A percentile compares a stretch with the other conserved stretches of the same genome.
Conservation (phyloP, 2,888 invertebrate genomes). For the Dorcus parallelipipedus region DNA sequence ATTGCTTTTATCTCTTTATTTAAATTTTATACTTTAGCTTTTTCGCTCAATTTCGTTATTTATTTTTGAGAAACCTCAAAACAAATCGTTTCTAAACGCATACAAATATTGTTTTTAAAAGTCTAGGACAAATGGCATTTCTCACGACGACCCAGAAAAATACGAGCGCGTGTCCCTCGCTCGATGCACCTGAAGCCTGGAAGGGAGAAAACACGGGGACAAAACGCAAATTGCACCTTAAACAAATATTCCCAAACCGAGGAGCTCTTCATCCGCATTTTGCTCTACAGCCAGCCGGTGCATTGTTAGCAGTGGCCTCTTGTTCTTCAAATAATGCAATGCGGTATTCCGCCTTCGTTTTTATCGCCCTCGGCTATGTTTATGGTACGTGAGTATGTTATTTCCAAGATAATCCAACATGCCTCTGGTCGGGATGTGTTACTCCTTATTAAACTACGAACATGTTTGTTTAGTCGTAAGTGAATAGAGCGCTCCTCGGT, state of each 20-base stretch:
- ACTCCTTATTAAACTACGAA: slow-evolving; percentile 15
- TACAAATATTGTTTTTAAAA: no score
- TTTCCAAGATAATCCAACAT: slow-evolving; percentile 6
- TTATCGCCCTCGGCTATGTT: slow-evolving; percentile 17
- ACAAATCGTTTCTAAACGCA: no score
- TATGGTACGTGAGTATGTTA: slow-evolving; percentile 16
- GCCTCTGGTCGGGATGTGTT: slow-evolving; percentile 22
- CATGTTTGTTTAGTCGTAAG: slow-evolving; percentile 21
- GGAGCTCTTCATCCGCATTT: neutral
- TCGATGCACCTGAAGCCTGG: slow-evolving; percentile 2
- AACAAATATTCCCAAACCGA: slow-evolving; percentile 1
- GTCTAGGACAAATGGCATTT: no score
- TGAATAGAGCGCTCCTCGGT: no score
- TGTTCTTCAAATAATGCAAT: slow-evolving; percentile 19
- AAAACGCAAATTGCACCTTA: neutral
- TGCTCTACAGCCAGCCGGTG: neutral
- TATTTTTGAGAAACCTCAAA: no score
- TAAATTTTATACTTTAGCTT: no score
- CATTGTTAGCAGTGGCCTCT: slow-evolving; percentile 13
- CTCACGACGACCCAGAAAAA: no score
- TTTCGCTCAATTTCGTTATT: no score
- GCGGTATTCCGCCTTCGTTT: slow-evolving; percentile 20
- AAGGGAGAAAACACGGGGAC: slow-evolving; percentile 4
- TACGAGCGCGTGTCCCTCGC: no score
- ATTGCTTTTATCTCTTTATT: no score